phyloP scores from a whole-genome alignment of 2,888 invertebrate species.

The Kuschelorhynchus macadamiae region DNA sequence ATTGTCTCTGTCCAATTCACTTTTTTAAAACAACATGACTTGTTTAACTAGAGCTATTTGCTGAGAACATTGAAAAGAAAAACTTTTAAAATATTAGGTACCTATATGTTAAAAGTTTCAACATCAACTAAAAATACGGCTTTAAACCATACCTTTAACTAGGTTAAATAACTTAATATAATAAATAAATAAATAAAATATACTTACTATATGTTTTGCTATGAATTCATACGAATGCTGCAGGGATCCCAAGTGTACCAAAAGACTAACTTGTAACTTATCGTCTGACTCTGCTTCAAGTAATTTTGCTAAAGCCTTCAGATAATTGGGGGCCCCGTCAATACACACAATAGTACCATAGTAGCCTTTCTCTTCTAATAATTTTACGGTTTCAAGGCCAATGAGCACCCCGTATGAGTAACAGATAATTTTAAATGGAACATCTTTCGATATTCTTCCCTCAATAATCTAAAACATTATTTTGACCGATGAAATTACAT shows the following conservation, averaged over 20 bases:
- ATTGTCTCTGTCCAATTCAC: too few species aligned
- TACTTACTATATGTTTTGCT: constrained; percentile 63
- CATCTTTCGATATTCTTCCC: constrained; percentile 70
- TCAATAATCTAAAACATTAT: constrained; percentile 72
- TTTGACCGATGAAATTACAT: too few species aligned
- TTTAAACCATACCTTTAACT: too few species aligned
- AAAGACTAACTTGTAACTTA: constrained; percentile 72
- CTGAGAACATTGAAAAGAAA: too few species aligned
- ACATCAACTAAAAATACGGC: neutral
- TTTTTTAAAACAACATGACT: too few species aligned
- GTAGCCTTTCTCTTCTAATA: constrained; percentile 78
- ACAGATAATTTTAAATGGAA: constrained; percentile 82
- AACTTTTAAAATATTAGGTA: too few species aligned
- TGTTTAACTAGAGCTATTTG: too few species aligned
- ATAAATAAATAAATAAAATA: neutral
- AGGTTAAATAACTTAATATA: too few species aligned
- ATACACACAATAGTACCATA: constrained; percentile 79
- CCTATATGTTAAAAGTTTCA: too few species aligned
- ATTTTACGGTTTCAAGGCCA: constrained; percentile 81
- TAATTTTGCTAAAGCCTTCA: constrained; percentile 71
- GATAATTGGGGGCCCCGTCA: constrained; percentile 83
- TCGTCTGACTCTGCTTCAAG: constrained; percentile 68
- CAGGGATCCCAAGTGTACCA: constrained; percentile 69
- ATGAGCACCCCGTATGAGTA: constrained; percentile 91
- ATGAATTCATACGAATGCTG: constrained; percentile 67